Evolutionary conservation across 2,888 invertebrate genomes (phyloP).

Genomic region (Napeogenes sylphis): DNA sequence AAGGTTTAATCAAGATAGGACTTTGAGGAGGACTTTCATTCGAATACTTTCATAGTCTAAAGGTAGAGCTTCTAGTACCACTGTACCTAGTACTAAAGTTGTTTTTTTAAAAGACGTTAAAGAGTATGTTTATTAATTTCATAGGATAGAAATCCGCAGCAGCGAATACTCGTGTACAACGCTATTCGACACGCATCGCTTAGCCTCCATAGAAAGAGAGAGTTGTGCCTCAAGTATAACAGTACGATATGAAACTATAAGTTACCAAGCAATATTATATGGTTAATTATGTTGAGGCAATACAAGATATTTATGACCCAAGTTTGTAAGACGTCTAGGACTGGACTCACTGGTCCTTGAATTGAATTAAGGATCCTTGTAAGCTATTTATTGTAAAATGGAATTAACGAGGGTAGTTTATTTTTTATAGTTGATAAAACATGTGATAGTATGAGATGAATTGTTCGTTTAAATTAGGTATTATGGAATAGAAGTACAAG

Average conservation of each 20-base stretch:
- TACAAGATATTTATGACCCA: not conserved
- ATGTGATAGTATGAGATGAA: no score
- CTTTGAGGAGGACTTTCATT: no score
- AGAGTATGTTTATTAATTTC: not conserved
- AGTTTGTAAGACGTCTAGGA: not conserved
- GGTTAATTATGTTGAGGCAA: not conserved
- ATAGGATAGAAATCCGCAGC: not conserved
- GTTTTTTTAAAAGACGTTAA: not conserved
- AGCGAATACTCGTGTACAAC: not conserved
- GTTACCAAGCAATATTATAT: not conserved
- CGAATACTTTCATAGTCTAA: no score
- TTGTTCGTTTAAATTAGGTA: no score
- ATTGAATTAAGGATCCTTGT: no score
- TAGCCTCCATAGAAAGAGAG: slow-evolving; percentile 16
- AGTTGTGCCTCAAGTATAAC: slow-evolving; percentile 7
- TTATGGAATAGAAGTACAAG: slow-evolving; percentile 3
- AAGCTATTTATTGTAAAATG: no score
- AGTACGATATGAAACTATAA: slow-evolving; percentile 7
- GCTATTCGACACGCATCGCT: slow-evolving; percentile 13
- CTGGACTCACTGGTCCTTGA: not conserved
- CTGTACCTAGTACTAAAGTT: no score
- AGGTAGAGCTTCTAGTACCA: no score
- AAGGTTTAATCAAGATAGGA: no score
- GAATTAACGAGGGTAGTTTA: not conserved
- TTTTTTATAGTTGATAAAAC: no score